phyloP scores from a whole-genome alignment of 2,797 vertebrate species.

The Cheirogaleus major region DNA sequence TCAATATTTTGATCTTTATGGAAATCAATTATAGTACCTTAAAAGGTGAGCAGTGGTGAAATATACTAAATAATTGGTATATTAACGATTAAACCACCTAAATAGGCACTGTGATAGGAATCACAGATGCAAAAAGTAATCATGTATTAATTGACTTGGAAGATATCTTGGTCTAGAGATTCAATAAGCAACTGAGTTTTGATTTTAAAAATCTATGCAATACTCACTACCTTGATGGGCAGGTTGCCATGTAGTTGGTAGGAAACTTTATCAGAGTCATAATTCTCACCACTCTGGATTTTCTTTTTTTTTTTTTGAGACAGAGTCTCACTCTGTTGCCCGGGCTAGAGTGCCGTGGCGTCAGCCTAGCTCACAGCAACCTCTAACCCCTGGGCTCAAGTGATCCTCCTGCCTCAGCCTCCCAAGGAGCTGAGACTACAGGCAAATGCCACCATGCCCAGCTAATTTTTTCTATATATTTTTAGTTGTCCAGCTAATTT shows the following conservation, averaged over 20 bases:
- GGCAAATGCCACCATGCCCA: no score
- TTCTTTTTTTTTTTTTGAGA: neutral
- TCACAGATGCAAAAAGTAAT: neutral
- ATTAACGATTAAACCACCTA: neutral
- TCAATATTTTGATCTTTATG: constrained; percentile 31
- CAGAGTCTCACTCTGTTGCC: no score
- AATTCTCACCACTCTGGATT: neutral
- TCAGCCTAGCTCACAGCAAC: no score
- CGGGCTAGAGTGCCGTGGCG: no score
- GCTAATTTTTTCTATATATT: no score
- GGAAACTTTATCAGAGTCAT: neutral
- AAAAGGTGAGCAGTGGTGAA: neutral
- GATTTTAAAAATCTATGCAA: neutral
- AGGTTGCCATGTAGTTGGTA: neutral
- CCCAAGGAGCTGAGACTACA: no score
- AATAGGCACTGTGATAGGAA: neutral
- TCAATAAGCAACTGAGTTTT: neutral
- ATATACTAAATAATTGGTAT: neutral
- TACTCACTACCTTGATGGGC: neutral
- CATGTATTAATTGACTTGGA: neutral
- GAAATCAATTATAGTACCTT: constrained; percentile 26
- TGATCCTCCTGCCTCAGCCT: no score
- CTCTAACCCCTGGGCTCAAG: no score
- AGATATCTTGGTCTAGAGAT: neutral
- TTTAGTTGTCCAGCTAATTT: no score